phyloP scores from a whole-genome alignment of 2,797 vertebrate species.

The Melanotaenia pygmaea region DNA sequence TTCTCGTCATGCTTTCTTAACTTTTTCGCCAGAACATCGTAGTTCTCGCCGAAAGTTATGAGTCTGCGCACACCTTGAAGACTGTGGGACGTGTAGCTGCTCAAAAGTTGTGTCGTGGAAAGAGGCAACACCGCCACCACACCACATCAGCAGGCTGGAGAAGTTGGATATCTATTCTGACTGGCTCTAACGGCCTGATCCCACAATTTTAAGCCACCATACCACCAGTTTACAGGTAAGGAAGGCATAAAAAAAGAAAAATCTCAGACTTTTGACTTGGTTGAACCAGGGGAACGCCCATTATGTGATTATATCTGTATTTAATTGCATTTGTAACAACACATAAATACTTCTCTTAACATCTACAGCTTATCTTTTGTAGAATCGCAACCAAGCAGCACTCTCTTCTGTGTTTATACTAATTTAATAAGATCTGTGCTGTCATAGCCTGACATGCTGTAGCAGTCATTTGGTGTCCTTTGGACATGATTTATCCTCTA shows the following conservation, averaged over 20 bases:
- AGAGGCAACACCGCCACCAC: constrained; percentile 36
- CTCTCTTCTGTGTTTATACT: not conserved
- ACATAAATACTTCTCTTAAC: not conserved
- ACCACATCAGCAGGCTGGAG: constrained; percentile 56
- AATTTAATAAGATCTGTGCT: not conserved
- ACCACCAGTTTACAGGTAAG: constrained; percentile 52
- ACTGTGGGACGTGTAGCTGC: constrained; percentile 24
- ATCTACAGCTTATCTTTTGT: not conserved
- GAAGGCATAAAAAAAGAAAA: not conserved
- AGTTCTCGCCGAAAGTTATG: not conserved
- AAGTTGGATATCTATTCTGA: constrained; percentile 51
- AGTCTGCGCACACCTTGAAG: not conserved
- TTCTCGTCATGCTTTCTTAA: constrained; percentile 10
- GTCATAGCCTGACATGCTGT: not conserved
- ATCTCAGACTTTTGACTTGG: not conserved
- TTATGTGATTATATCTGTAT: not conserved
- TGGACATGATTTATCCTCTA: constrained; percentile 1
- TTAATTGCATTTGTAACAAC: not conserved
- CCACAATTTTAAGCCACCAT: not conserved
- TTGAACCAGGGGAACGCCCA: not conserved
- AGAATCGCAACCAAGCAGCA: not conserved
- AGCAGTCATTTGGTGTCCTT: constrained; percentile 9
- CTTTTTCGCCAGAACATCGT: not conserved
- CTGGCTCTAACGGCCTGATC: constrained; percentile 34
- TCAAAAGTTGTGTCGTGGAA: constrained; percentile 46